phyloP scores from a whole-genome alignment of 2,888 invertebrate genomes.

The Catocala sponsa region DNA sequence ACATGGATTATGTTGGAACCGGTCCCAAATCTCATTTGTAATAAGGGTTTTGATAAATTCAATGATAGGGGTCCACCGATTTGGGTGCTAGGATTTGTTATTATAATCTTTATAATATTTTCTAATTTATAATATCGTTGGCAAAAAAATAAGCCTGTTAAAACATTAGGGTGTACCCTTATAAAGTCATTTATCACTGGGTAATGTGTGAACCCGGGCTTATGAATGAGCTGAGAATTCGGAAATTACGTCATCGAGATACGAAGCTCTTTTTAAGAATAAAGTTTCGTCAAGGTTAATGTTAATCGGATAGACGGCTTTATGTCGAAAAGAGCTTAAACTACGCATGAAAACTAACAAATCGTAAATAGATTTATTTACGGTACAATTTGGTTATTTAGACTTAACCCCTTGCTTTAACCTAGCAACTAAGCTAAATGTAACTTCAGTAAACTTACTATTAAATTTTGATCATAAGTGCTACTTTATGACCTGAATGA shows the following conservation, averaged over 20 bases:
- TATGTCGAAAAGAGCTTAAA: too few relatives aligned
- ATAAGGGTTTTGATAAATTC: constrained; percentile 53
- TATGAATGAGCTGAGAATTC: constrained; percentile 19
- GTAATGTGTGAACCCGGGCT: constrained; percentile 21
- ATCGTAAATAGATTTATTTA: too few relatives aligned
- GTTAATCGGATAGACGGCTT: too few relatives aligned
- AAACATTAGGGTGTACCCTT: constrained; percentile 29
- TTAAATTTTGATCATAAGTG: too few relatives aligned
- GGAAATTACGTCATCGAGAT: constrained; percentile 14
- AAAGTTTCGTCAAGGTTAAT: not conserved
- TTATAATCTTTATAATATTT: constrained; percentile 46
- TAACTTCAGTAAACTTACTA: too few relatives aligned
- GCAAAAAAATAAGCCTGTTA: constrained; percentile 29
- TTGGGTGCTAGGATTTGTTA: constrained; percentile 39
- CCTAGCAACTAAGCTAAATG: too few relatives aligned
- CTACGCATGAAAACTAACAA: too few relatives aligned
- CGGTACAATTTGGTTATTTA: too few relatives aligned
- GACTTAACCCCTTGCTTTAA: too few relatives aligned
- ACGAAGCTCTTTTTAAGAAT: constrained; percentile 7
- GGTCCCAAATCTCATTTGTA: constrained; percentile 52
- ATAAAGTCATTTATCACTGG: constrained; percentile 43
- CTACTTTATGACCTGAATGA: too few relatives aligned
- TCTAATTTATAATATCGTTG: constrained; percentile 33
- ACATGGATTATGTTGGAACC: constrained; percentile 45
- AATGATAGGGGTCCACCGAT: constrained; percentile 45